Base-by-base conservation (phyloP, 2,888 invertebrate species). In the Scelioninae gen. 1 region DNA sequence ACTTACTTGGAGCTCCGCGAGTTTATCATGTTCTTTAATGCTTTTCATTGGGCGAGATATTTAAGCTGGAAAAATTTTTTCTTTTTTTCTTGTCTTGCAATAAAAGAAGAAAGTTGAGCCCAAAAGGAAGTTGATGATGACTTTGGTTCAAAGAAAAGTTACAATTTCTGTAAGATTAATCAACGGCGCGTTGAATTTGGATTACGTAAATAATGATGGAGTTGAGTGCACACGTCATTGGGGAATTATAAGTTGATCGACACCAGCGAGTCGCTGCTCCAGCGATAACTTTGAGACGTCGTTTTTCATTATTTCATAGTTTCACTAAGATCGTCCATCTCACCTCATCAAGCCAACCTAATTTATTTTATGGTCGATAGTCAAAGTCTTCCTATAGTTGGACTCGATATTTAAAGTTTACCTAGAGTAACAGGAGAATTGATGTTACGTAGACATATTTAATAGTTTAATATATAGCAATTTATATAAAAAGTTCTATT, bases 221-320 rank as follows among this genome's bases (percentile, higher is more conserved):
- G 49, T 56, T 66, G 58, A 60, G 49, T 49, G 38, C 10, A 16
- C 45, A 29, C 43, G 53, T 75, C 75, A 63, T 34, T 49, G 9
- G 9, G 15, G 49, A 45, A 69, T 77, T 56, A 69, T 7, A 5
- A 53, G 31, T 29, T 62, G 66, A 77, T 34, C 69, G 62, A 56
- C 51, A 77, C 16, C 31, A n/a, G 32, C 5, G 16, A 62, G 38
- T 32, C 8, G 51, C 7, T 15, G 23, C 45, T 13, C 11, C 16
- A 11, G 38, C 53, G 6, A 62, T 60, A 77, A 62, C 53, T 76
- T 68, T 32, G 23, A 23, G 51, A 58, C n/a, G 15, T 69, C 77
- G 62, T 77, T 77, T 69, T 69, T 77, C 77, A 77, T 69, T 63
- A 69, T 63, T 63, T 63, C 53, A 47, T 56, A 63, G 69, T 69